phyloP scores from a whole-genome alignment of 2,113 vertebrate genomes.

The Psophia crepitans region DNA sequence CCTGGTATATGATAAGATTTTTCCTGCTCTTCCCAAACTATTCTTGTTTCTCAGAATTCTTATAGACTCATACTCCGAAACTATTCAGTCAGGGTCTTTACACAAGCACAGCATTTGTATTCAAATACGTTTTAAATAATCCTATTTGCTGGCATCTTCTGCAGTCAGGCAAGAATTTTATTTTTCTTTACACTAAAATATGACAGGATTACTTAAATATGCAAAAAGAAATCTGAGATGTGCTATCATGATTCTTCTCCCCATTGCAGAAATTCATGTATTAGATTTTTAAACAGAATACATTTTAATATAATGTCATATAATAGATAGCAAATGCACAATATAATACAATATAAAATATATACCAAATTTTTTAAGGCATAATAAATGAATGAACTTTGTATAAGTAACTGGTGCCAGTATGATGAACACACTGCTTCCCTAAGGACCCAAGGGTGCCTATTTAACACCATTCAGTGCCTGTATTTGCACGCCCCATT shows the following conservation, averaged over 20 bases:
- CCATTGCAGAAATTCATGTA: neutral
- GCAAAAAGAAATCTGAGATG: neutral
- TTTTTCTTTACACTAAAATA: neutral
- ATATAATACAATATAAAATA: neutral
- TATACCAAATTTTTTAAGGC: neutral
- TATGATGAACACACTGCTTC: neutral
- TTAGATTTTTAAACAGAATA: neutral
- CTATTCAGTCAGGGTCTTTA: neutral
- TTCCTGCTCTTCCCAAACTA: neutral
- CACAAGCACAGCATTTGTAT: neutral
- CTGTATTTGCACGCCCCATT: neutral
- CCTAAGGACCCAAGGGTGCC: neutral
- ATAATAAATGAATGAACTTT: neutral
- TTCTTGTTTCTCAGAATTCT: neutral
- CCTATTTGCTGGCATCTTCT: neutral
- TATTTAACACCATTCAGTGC: neutral
- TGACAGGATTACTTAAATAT: neutral
- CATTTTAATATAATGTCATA: neutral
- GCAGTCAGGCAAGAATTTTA: neutral
- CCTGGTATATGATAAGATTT: neutral
- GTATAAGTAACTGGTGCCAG: neutral
- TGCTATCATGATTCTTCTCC: neutral
- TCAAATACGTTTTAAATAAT: neutral
- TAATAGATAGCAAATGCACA: neutral
- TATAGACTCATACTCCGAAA: neutral